Evolutionary conservation across 2,113 vertebrate genomes (phyloP), one percentile per base, ranked within the genome.

Genomic region (Paralichthys olivaceus): DNA sequence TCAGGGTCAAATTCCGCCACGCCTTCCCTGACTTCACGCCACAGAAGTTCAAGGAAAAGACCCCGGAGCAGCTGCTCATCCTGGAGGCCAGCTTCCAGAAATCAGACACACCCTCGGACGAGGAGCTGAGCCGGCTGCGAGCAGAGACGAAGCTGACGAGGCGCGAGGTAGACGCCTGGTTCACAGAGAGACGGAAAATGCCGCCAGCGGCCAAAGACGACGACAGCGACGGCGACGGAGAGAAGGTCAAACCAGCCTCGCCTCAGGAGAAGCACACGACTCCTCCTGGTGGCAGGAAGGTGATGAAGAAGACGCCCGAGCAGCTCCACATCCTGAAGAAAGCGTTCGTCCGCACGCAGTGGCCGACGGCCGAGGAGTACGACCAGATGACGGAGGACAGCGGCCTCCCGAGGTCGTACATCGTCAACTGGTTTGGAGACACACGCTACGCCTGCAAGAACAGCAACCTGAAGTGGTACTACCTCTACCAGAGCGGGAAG

Each of bases 381-480:
- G 96, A 98, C 89, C 93, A 95, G 72, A 85, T 99, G 90, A 96
- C 96, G 0, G 91, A 95, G 72, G 96, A 99, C 62, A 97, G 95
- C 2, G 94, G 97, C 1, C 95, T 99, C 51, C 95, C 96, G 0
- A 94, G 98, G 15, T 90, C 95, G 2, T 97, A 99, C 89, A 95
- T 99, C 1, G 96, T 99, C 60, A 98, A 97, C 84, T 99, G 98
- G 98, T 99, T 99, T 61, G 98, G 98, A 65, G 98, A 99, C 72
- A 98, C 98, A 0, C 95, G 98, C 43, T 99, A 99, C 25, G 96
- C 96, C 74, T 98, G 96, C 95, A 99, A 99, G 91, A 98, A 99
- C n/a, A 96, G 96, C 72, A 96, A 97, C 86, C 93, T 99, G 82
- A 99, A 98, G 89, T 99, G 98, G 98, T 98, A 95, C 91, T 98